Base-by-base conservation (phyloP, 2,888 invertebrate genomes). In the Drosophila kambysellisi region DNA sequence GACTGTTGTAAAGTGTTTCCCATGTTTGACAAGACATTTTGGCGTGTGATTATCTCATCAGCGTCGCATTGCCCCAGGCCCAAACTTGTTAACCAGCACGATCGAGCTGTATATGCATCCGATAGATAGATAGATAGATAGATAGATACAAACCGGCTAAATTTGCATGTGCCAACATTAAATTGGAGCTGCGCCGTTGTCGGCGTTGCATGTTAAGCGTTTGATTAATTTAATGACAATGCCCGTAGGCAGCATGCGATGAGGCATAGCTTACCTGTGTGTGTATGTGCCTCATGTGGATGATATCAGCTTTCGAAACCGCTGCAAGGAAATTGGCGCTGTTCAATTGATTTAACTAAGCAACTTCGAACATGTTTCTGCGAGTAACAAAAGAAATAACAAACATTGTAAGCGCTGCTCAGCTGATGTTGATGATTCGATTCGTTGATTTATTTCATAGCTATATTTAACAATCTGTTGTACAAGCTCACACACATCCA, bases 161-260 rank as follows among this genome's bases (percentile, higher is more conserved):
- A 83, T 83, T 89, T 87, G 84, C 88, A 89, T 87, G 84, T 85
- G 89, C 80, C 88, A 75, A 87, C 89, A 88, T 77, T 64, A 67
- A 80, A 82, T 79, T 79, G 82, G 69, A 79, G 83, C 81, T 86
- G 83, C 70, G 81, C 72, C 37, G 77, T 64, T 63, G 75, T 66
- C 68, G 68, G 65, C 52, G 70, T 59, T 75, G 82, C 88, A 84
- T 65, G 83, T 85, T 83, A 75, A 84, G 70, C 88, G 88, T 64
- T 85, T 85, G 89, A 87, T 85, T 85, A 85, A 89, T 85, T 89
- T 89, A 89, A 88, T 85, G 82, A 88, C 82, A 80, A 80, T 87
- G 82, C 82, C 89, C 74, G 74, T 66, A 68, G 85, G 89, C 82
- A 70, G 59, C 59, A 69, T 72, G 60, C 64, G 65, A 70, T 71